Evolutionary conservation across 2,113 vertebrate species (phyloP).

Genomic region (Pycnonotus jocosus): DNA sequence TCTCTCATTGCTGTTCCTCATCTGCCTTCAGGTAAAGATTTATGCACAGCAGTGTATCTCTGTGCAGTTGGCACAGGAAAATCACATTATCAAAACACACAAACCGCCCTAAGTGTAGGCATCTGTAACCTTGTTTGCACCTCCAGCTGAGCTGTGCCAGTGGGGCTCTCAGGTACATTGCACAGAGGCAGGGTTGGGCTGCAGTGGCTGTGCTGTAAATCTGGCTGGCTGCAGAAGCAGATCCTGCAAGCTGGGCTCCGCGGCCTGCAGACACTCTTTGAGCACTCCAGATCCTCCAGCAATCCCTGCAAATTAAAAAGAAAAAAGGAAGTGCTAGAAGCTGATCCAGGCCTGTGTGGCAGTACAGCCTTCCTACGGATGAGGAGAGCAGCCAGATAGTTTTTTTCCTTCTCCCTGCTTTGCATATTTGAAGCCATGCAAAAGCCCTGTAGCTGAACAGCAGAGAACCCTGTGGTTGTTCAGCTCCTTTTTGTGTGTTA

Average conservation of each 20-base stretch:
- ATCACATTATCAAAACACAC: background rate
- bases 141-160: background rate
- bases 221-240: background rate
- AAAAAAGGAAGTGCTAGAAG: background rate
- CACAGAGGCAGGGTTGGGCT: background rate
- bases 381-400: background rate
- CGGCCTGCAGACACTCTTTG: background rate
- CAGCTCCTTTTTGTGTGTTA: background rate
- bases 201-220: background rate
- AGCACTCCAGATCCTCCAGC: background rate
- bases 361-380: background rate
- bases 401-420: background rate
- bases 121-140: background rate
- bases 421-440: background rate
- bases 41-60: background rate
- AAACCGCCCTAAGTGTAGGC: background rate
- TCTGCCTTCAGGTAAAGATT: background rate
- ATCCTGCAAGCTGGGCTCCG: background rate
- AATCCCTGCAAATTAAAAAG: background rate
- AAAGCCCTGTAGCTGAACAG: background rate
- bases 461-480: background rate
- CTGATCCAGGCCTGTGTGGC: background rate
- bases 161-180: background rate
- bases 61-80: background rate
- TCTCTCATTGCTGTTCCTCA: background rate